Evolutionary conservation across 2,797 vertebrate genomes (phyloP), one percentile per base, ranked within the genome.

Genomic region (Falco berigora): DNA sequence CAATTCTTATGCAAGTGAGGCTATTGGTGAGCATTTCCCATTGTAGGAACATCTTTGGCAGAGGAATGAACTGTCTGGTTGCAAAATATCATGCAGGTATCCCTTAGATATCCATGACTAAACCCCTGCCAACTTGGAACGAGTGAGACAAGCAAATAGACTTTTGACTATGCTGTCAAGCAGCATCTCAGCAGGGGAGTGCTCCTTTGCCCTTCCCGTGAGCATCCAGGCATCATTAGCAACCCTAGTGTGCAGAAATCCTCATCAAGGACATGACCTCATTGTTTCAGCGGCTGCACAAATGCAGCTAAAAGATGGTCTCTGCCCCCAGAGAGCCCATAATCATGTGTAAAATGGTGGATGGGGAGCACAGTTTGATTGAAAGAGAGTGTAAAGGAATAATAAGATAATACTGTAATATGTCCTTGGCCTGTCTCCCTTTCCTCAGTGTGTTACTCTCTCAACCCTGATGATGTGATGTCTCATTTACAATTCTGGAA

Each of bases 391-490:
- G 81, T 90, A 88, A 89, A 94, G 68, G 46, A 96, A 96, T 94
- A 96, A 85, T 53, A 95, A 96, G 96, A 95, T 95, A 97, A 94
- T 90, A 88, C 42, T 58, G 85, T 92, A 95, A 95, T 83, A 78
- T 77, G 78, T 94, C 87, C 78, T 96, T 97, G 96, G 96, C 94
- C 62, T 83, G 82, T 64, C 73, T 94, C 85, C 92, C 75, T 91
- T 88, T 92, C 86, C 87, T 95, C 64, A 75, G 61, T 72, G 52
- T 58, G 68, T 95, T 95, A 90, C 75, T 94, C 86, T 88, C 88
- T 78, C 76, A 92, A 17, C 42, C 27, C 85, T 95, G 92, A 97
- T 97, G 95, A 96, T 94, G 96, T 96, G 95, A 96, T 96, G 91
- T 96, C 96, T 97, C 89, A 90, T 93, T 95, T 90, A 94, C 91